phyloP scores from a whole-genome alignment of 1,140 invertebrate genomes.

The Aphelenchoides fujianensis region DNA sequence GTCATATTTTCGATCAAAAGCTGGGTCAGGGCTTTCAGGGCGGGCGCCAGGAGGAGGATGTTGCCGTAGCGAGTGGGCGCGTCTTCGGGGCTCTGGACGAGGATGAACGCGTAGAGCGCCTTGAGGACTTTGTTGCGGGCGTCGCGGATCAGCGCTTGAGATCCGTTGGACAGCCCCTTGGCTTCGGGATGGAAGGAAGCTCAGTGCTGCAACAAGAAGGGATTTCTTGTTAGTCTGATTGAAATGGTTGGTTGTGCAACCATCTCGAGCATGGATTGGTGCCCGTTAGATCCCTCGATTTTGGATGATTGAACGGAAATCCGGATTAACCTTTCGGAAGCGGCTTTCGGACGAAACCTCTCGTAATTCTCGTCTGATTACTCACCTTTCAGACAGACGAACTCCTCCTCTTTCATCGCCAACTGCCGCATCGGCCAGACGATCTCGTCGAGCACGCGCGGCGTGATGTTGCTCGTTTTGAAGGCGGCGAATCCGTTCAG shows the following conservation, averaged over 20 bases:
- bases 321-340: too few species aligned
- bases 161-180: constrained; percentile 49
- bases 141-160: constrained; percentile 54
- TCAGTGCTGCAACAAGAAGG: too few species aligned
- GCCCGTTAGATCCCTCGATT: too few species aligned
- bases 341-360: too few species aligned
- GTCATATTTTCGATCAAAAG: constrained; percentile 62
- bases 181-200: constrained; percentile 61
- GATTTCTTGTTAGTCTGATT: too few species aligned
- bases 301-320: too few species aligned
- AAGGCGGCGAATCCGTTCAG: constrained; percentile 56
- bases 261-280: too few species aligned
- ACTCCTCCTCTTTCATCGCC: constrained; percentile 59
- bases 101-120: constrained; percentile 59
- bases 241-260: too few species aligned
- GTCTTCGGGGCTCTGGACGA: constrained; percentile 54
- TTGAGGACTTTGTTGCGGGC: constrained; percentile 60
- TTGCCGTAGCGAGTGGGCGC: constrained; percentile 61
- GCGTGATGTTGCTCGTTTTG: constrained; percentile 53
- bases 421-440: constrained; percentile 62
- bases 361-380: too few species aligned
- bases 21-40: constrained; percentile 59
- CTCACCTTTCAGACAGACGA: constrained; percentile 61
- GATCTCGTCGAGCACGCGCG: constrained; percentile 59
- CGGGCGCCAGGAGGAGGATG: constrained; percentile 58